phyloP scores from a whole-genome alignment of 1,140 invertebrate species.

The Anadara kagoshimensis region DNA sequence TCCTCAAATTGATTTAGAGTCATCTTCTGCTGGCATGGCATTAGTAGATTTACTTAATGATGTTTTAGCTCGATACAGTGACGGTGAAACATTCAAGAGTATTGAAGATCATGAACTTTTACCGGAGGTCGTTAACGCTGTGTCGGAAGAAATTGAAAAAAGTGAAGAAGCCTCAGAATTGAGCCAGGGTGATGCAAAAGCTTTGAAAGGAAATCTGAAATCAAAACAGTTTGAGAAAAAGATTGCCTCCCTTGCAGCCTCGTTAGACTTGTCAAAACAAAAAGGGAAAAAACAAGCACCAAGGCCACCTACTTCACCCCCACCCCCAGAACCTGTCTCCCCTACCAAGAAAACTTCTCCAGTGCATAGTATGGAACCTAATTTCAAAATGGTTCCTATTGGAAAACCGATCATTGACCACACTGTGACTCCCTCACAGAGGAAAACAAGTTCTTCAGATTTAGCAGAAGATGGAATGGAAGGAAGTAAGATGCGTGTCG shows the following conservation, averaged over 20 bases:
- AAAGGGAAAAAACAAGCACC: slow-evolving; percentile 60
- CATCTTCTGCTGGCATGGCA: slow-evolving; percentile 53
- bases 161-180: slow-evolving; percentile 5
- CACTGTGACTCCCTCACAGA: slow-evolving; percentile 16
- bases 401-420: slow-evolving; percentile 50
- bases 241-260: slow-evolving; percentile 61
- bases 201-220: slow-evolving; percentile 44
- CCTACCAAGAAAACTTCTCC: slow-evolving; percentile 15
- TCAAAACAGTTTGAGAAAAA: slow-evolving; percentile 60
- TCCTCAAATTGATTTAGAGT: slow-evolving; percentile 49
- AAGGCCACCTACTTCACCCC: slow-evolving; percentile 59
- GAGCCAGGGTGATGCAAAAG: not conserved
- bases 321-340: slow-evolving; percentile 45
- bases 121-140: slow-evolving; percentile 8
- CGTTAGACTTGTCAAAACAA: slow-evolving; percentile 51
- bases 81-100: slow-evolving; percentile 24
- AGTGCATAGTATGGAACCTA: slow-evolving; percentile 44
- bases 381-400: slow-evolving; percentile 64
- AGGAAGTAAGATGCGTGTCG: slow-evolving; percentile 29
- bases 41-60: slow-evolving; percentile 63
- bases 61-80: slow-evolving; percentile 59
- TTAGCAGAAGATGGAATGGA: slow-evolving; percentile 26
- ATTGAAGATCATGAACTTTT: slow-evolving; percentile 37
- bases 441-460: slow-evolving; percentile 22
- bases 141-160: slow-evolving; percentile 15